A percentile compares a stretch with the other conserved stretches of the same genome.
phyloP scores from a whole-genome alignment of 2,113 vertebrate species.

The Rissa tridactyla region DNA sequence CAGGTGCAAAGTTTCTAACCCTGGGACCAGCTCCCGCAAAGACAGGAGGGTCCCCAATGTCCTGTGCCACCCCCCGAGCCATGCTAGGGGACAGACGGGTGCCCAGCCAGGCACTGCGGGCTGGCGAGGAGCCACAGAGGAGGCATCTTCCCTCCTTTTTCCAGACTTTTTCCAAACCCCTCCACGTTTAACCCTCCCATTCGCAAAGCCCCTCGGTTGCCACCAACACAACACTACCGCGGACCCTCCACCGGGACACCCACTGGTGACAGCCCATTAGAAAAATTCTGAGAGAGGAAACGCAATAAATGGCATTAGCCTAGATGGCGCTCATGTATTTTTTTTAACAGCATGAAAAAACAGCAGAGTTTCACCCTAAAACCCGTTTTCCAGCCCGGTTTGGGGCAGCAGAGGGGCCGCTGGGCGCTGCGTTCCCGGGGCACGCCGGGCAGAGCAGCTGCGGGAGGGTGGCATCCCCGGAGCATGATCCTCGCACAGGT shows the following conservation, averaged over 20 bases:
- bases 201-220: neutral
- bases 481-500: neutral
- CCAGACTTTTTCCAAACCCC: neutral
- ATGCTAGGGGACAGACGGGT: neutral
- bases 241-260: fast-evolving
- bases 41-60: neutral
- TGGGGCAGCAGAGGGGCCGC: fast-evolving
- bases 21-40: fast-evolving
- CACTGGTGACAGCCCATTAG: fast-evolving
- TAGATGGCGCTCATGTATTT: neutral
- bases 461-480: neutral
- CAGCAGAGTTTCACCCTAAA: neutral
- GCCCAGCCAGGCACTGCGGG: neutral
- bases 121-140: fast-evolving
- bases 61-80: neutral
- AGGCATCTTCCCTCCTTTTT: neutral
- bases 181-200: neutral
- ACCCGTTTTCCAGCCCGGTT: fast-evolving
- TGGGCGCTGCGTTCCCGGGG: fast-evolving
- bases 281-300: neutral
- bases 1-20: neutral
- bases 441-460: neutral
- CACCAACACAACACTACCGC: neutral
- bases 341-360: neutral
- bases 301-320: neutral